Evolutionary conservation across 1,140 invertebrate species (phyloP), one percentile per base, ranked within the genome.

Genomic region (Heliothis virescens): DNA sequence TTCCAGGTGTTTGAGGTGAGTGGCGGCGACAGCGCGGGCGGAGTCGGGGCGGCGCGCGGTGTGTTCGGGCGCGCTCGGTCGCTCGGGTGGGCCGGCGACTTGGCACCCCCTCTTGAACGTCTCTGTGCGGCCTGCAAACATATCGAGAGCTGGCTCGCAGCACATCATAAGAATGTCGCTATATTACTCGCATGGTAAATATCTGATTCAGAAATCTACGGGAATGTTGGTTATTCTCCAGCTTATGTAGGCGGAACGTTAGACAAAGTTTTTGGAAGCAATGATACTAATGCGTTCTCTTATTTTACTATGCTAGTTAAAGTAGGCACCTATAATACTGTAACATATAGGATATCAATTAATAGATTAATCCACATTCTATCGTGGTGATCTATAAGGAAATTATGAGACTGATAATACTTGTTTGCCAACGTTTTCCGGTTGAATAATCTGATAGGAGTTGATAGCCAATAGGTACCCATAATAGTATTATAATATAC

Each of bases 41-140:
- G 91, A 41, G 83, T 87, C 50, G 83, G 87, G n/a, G 67, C 83
- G 34, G 89, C 88, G 92, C 94, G 90, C n/a, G 90, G 92, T 86
- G 92, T 97, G 92, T 96, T 97, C 92, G 96, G 97, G 79, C 91
- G 95, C 91, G 94, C 96, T 79, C 91, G 97, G 80, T 97, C 98
- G 89, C 96, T 97, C 77, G 98, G 98, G 26, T 99, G 98, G 98
- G 96, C 98, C 0, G 96, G 97, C 26, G 96, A 97, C 77, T 95
- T 99, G 80, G 98, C 98, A 72, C 98, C 98, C 18, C 98, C 98
- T 65, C 95, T 99, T 53, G 98, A 99, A 92, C 95, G 97, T 76
- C 95, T 99, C 0, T 99, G 98, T 93, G 97, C 97, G 63, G 96
- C 99, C 69, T 99, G 98, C 95, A 99, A 99, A 94, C 97, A 98